These are phyloP conservation scores for Caloenas nicobarica DNA, from an alignment of 2,113 vertebrate genomes.

Conservation along the genomic window DNA sequence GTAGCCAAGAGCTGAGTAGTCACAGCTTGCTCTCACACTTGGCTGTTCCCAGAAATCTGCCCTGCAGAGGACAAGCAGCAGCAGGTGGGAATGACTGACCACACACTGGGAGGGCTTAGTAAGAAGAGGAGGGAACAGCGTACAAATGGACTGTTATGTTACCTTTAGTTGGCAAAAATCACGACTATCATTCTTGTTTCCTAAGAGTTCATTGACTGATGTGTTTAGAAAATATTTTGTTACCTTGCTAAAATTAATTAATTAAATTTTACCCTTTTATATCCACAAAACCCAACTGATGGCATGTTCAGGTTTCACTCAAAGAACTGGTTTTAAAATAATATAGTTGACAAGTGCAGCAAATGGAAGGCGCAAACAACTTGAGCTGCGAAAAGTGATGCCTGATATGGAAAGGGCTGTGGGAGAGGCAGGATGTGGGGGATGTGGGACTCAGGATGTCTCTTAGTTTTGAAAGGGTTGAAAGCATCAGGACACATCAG, in stretches of 20 bases:
- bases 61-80: constrained; percentile 8
- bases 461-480: not conserved
- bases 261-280: not conserved
- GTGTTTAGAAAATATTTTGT: not conserved
- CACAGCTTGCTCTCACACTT: not conserved
- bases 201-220: not conserved
- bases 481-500: not conserved
- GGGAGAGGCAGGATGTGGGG: not conserved
- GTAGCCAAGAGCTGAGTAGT: not conserved
- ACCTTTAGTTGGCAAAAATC: not conserved
- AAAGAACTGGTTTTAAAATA: not conserved
- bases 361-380: not conserved
- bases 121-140: not conserved
- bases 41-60: constrained; percentile 2
- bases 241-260: not conserved
- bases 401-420: not conserved
- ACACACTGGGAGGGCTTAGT: not conserved
- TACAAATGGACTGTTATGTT: not conserved
- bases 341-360: not conserved
- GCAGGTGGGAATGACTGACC: constrained; percentile 16
- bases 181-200: not conserved
- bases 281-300: not conserved
- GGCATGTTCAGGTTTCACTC: not conserved
- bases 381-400: not conserved
- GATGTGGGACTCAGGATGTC: not conserved